Evolutionary conservation across 35 echinoderm and acorn worm species (phyloP), one percentile per base, ranked within the genome.

Genomic region (Patiria miniata): DNA sequence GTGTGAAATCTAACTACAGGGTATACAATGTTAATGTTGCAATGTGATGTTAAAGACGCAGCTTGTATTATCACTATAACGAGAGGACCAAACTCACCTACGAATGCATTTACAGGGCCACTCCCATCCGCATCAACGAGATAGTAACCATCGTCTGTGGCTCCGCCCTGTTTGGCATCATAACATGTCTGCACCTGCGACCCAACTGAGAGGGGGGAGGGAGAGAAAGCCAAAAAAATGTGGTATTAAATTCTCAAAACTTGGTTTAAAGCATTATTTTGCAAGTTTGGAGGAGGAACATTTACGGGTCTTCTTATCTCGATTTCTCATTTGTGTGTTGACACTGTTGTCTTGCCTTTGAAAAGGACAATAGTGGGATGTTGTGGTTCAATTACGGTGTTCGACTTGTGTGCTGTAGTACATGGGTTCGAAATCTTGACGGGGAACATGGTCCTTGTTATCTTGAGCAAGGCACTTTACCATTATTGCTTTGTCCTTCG

Each of bases 161-260:
- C 85, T 39, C 91, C 91, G 60, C 87, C 83, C 65, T 54, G 80
- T 28, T 93, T 93, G 69, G 82, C 61, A 16, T 83, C 91, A 83
- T 93, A 93, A 53, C 91, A 93, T 18, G 85, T 83, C 2, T 39
- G 57, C 39, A 22, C 50, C 32, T 77, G 36, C 59, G 36, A 76
- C 37, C n/a, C 85, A 80, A 91, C 40, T 40, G 36, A 7, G 36
- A 18, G 36, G 32, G 57, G 8, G 15, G 16, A 37, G 14, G 12
- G 26, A 36, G 21, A 83, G 19, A 82, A n/a, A 14, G 22, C 32
- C 10, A 82, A 47, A 40, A 19, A 37, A 40, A 39, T 14, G 16
- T 1, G 0, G 22, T 17, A 19, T 7, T 29, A 40, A 21, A 7
- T 81, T 81, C 26, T 40, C 30, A 40, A 39, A 26, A 37, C 26